Evolutionary conservation across 2,888 invertebrate species (phyloP).

Genomic region (Cyaniris semiargus): DNA sequence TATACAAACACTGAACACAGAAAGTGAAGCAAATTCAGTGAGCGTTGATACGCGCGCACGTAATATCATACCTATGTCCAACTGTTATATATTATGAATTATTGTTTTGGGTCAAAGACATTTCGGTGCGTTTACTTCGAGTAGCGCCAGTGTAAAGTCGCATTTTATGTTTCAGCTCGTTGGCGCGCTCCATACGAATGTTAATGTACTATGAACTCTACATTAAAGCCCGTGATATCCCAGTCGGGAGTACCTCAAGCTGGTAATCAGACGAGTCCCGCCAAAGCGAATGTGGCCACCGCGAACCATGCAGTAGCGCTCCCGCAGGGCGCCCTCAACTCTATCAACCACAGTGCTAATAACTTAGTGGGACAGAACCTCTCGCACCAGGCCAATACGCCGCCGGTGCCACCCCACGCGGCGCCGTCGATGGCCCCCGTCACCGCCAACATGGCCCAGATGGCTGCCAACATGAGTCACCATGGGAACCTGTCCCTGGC

Average conservation of each 20-base stretch:
- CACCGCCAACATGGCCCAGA: slow-evolving; percentile 76
- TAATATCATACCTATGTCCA: slow-evolving; percentile 54
- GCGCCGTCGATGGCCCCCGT: slow-evolving; percentile 75
- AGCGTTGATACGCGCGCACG: slow-evolving; percentile 70
- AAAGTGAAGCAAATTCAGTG: slow-evolving; percentile 53
- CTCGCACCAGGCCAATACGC: slow-evolving; percentile 59
- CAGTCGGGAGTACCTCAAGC: slow-evolving; percentile 72
- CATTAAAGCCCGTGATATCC: slow-evolving; percentile 81
- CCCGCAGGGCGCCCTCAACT: slow-evolving; percentile 70
- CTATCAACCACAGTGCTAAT: slow-evolving; percentile 59
- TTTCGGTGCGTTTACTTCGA: slow-evolving; percentile 60
- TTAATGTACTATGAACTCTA: slow-evolving; percentile 80
- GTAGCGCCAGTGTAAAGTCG: slow-evolving; percentile 59
- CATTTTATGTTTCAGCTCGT: slow-evolving; percentile 69
- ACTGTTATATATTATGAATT: slow-evolving; percentile 64
- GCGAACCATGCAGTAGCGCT: slow-evolving; percentile 68
- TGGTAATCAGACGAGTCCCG: slow-evolving; percentile 70
- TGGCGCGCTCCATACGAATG: slow-evolving; percentile 49
- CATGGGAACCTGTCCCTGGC: slow-evolving; percentile 74
- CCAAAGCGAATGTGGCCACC: slow-evolving; percentile 70
- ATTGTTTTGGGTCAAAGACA: slow-evolving; percentile 78
- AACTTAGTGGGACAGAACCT: slow-evolving; percentile 69
- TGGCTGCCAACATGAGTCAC: slow-evolving; percentile 78
- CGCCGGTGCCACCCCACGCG: slow-evolving; percentile 59
- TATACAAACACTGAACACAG: slow-evolving; percentile 51